Conservation (phyloP, 2,888 invertebrate species). For the Germaria angustata region DNA sequence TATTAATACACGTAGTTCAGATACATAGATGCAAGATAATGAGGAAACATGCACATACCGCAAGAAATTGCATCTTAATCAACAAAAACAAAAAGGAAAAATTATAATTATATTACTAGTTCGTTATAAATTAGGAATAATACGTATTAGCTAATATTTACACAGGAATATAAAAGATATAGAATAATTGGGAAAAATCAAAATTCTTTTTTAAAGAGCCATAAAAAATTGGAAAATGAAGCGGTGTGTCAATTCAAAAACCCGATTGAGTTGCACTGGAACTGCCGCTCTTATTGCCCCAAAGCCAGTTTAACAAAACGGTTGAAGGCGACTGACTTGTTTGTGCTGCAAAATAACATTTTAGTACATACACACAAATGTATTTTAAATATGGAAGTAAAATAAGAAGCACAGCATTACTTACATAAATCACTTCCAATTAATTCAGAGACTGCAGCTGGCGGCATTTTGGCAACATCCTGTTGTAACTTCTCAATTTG, state of each 20-base stretch:
- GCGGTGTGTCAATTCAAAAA: constrained; percentile 26
- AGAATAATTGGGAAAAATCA: not conserved
- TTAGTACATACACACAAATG: too few relatives aligned
- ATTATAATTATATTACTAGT: constrained; percentile 4
- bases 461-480: constrained; percentile 86
- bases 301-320: constrained; percentile 89
- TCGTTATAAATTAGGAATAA: constrained; percentile 1
- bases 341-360: constrained; percentile 86
- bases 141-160: constrained; percentile 37
- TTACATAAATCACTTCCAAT: constrained; percentile 88
- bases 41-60: not conserved
- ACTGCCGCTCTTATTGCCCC: constrained; percentile 82
- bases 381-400: not conserved
- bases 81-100: constrained; percentile 49
- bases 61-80: constrained; percentile 27
- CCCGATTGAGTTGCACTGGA: constrained; percentile 21
- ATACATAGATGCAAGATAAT: constrained; percentile 1
- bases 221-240: not conserved
- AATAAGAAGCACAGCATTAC: too few relatives aligned
- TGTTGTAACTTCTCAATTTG: constrained; percentile 88
- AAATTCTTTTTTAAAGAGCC: not conserved
- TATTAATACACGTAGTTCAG: constrained; percentile 2
- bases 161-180: constrained; percentile 29
- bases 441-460: constrained; percentile 87
- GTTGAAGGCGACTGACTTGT: constrained; percentile 90